Percentiles rank a stretch among this genome's conserved stretches.
Conservation (phyloP, 2,797 vertebrate genomes). For the Girardinus metallicus region DNA sequence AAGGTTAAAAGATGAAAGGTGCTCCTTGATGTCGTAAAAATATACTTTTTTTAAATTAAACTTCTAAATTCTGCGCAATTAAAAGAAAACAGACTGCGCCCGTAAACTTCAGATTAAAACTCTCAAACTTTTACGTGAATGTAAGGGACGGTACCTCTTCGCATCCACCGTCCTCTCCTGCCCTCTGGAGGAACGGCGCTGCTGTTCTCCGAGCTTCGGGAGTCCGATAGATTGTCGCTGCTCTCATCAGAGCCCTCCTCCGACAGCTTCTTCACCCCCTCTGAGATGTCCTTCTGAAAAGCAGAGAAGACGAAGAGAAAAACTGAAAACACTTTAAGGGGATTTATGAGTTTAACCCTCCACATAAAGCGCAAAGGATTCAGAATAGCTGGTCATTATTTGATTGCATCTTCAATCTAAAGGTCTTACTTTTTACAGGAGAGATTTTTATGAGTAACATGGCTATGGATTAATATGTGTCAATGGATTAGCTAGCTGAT, state of each 20-base stretch:
- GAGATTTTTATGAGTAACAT: neutral
- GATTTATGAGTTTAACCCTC: neutral
- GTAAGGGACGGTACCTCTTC: conserved; percentile 84
- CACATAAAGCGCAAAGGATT: neutral
- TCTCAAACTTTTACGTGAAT: neutral
- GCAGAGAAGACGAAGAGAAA: neutral
- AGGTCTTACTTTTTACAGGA: neutral
- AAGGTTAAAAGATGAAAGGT: neutral
- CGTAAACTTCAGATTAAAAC: neutral
- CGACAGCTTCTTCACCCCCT: conserved; percentile 89
- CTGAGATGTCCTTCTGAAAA: conserved; percentile 89
- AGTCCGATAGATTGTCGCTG: conserved; percentile 91
- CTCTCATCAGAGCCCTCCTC: conserved; percentile 93
- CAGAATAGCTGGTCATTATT: neutral
- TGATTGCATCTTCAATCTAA: neutral
- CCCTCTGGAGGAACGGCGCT: conserved; percentile 83
- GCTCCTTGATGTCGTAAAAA: neutral
- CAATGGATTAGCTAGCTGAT: no score
- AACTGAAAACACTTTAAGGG: neutral
- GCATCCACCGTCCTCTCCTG: conserved; percentile 89
- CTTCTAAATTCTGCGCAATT: neutral
- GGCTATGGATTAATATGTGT: neutral
- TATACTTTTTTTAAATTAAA: neutral
- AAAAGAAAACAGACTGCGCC: neutral
- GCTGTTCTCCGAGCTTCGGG: conserved; percentile 88